Base-by-base conservation (phyloP, 1,140 invertebrate species). In the Drosophila hydei region DNA sequence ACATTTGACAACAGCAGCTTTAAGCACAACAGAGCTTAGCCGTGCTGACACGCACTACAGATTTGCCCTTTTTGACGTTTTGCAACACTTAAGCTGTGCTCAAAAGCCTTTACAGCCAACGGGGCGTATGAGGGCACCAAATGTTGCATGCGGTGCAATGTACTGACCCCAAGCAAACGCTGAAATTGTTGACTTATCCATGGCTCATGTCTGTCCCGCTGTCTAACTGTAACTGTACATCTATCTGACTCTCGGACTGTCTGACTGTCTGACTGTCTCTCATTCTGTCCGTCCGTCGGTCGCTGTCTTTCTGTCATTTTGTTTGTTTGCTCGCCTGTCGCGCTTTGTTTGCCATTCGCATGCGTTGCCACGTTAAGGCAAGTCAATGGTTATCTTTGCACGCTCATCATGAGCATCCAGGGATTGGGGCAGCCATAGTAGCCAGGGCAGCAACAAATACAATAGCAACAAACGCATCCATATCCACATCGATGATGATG, bases 301-400 rank as follows among this genome's bases (percentile, higher is more conserved):
- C 3, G n/a, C 4, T 27, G 7, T 19, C 21, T 42, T 25, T 27
- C 40, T 59, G 27, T 71, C 77, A 79, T 78, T 72, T 59, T 79
- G 77, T 79, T 79, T 79, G 78, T 79, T 84, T 80, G 77, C 45
- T 61, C 79, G 78, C 68, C 75, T 81, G 83, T 81, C 81, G 81
- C 78, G 77, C 55, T 83, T 81, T 87, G 83, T 88, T 88, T 88
- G 84, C 75, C 76, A 77, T 87, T 55, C 81, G 65, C 62, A 77
- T 87, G 81, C 81, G 74, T 68, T 83, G 75, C 54, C 40, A 55
- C 77, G 70, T 61, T 78, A 68, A 68, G 64, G 72, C 61, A 75
- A 77, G 75, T 75, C 75, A 77, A 77, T 77, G 72, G 72, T 71
- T 77, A 77, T 77, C 72, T 77, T 67, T 77, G 60, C 54, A 60